Evolutionary conservation across 2,888 invertebrate species (phyloP), one percentile per base, ranked within the genome.

Genomic region (Drosophila phalerata): DNA sequence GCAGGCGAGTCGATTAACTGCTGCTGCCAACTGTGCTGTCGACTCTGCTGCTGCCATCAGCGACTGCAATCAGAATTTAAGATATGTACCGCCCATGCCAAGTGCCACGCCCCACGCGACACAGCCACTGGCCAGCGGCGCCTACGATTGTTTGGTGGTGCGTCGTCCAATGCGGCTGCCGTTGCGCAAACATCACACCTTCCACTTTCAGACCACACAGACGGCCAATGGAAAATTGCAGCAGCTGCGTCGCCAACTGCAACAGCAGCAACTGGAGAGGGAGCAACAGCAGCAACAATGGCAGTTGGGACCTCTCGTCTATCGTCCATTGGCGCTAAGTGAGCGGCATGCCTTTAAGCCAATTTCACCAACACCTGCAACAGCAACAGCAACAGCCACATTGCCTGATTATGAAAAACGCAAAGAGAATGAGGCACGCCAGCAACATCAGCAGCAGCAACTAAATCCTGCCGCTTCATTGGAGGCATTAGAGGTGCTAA

Each of bases 151-250:
- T 25, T 40, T 86, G 42, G 90, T 87, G 48, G 89, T 73, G 47
- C 76, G 85, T 52, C 87, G 91, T 4, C 92, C 92, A 32, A 82
- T 92, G 63, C 91, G 90, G 38, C 67, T 92, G 67, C 93, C 93
- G 10, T 60, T 93, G 69, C 92, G 92, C 30, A 93, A 93, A 86
- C 92, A 93, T 86, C 93, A 93, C 76, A 92, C 92, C 67, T 93
- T 93, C 78, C 92, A 93, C 79, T 92, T 93, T 64, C 92, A 93
- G 79, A 89, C 89, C 60, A 91, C 90, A 34, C 91, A 92, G 74
- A 92, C 92, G 48, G 91, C 92, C 61, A 90, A 90, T 56, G 92
- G 91, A 69, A 89, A 89, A 72, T 68, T 91, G 77, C 90, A 90
- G 52, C 89, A 87, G 67, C 76, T 90, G 78, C 88, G 88, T 32